phyloP scores from a whole-genome alignment of 2,888 invertebrate species.

The Odontomyia ornata region DNA sequence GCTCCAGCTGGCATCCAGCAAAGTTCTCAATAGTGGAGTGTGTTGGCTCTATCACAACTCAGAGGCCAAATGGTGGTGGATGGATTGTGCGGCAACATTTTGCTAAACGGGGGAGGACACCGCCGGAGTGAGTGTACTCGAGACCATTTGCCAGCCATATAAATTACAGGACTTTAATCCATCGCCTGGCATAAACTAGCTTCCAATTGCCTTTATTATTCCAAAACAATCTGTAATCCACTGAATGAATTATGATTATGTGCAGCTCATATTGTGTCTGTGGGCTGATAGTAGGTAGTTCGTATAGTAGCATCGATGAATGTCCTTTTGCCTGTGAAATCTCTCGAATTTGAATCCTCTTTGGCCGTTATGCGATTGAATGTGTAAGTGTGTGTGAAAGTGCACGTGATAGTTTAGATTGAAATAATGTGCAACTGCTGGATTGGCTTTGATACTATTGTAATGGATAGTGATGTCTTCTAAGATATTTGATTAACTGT shows the following conservation, averaged over 20 bases:
- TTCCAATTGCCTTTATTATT: slow-evolving; percentile 53
- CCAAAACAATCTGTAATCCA: slow-evolving; percentile 54
- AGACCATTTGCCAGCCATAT: slow-evolving; percentile 50
- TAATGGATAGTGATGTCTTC: too few relatives aligned
- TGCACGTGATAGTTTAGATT: too few relatives aligned
- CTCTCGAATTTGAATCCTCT: background rate
- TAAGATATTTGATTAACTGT: too few relatives aligned
- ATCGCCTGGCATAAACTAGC: slow-evolving; percentile 52
- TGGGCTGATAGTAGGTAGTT: slow-evolving; percentile 16
- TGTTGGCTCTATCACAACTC: slow-evolving; percentile 28
- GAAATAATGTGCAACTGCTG: too few relatives aligned
- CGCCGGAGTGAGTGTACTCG: background rate
- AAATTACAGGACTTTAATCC: slow-evolving; percentile 51
- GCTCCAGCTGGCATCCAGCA: background rate
- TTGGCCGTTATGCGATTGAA: too few relatives aligned
- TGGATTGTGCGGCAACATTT: slow-evolving; percentile 29
- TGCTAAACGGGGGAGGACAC: slow-evolving; percentile 3
- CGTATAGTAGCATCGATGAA: slow-evolving; percentile 32
- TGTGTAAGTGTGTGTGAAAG: too few relatives aligned
- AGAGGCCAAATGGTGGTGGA: background rate
- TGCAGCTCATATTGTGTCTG: slow-evolving; percentile 49
- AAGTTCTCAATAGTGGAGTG: background rate
- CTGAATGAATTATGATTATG: slow-evolving; percentile 53
- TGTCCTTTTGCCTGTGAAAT: slow-evolving; percentile 31
- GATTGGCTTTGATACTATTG: too few relatives aligned